Conservation (phyloP, 1,140 invertebrate genomes). For the Leptinotarsa texana region DNA sequence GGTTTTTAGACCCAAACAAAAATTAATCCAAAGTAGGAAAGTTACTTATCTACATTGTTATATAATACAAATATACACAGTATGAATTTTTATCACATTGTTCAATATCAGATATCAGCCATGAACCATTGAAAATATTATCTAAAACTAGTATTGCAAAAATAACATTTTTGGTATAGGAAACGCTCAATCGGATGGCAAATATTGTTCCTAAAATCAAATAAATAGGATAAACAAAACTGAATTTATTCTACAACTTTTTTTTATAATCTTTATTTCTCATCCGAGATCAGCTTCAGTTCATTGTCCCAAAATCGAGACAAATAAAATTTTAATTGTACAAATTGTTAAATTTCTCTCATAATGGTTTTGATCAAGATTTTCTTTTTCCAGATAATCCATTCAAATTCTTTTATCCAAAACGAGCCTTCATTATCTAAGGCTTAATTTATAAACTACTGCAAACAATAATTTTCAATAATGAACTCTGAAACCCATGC, state of each 20-base stretch:
- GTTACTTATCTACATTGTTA: constrained; percentile 42
- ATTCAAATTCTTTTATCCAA: background rate
- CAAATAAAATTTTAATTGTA: background rate
- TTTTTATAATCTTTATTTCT: background rate
- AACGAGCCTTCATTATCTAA: too few relatives aligned
- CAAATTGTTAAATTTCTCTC: background rate
- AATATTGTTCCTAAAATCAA: background rate
- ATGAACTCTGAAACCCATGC: too few relatives aligned
- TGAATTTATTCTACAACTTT: background rate
- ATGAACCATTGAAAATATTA: constrained; percentile 31
- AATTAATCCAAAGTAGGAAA: constrained; percentile 19
- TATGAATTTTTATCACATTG: constrained; percentile 43
- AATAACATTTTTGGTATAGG: constrained; percentile 34
- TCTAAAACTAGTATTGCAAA: constrained; percentile 37
- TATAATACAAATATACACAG: constrained; percentile 48
- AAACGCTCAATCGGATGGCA: constrained; percentile 13
- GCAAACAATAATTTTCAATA: too few relatives aligned
- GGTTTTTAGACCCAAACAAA: constrained; percentile 6
- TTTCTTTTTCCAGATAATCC: constrained; percentile 2
- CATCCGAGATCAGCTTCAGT: background rate
- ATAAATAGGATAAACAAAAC: background rate
- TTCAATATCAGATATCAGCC: constrained; percentile 27
- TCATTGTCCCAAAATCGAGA: background rate
- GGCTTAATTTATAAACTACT: too few relatives aligned
- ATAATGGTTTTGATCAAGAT: background rate